These are phyloP conservation scores for Momotus momota DNA, from an alignment of 2,797 vertebrate species.

Conservation along the genomic window DNA sequence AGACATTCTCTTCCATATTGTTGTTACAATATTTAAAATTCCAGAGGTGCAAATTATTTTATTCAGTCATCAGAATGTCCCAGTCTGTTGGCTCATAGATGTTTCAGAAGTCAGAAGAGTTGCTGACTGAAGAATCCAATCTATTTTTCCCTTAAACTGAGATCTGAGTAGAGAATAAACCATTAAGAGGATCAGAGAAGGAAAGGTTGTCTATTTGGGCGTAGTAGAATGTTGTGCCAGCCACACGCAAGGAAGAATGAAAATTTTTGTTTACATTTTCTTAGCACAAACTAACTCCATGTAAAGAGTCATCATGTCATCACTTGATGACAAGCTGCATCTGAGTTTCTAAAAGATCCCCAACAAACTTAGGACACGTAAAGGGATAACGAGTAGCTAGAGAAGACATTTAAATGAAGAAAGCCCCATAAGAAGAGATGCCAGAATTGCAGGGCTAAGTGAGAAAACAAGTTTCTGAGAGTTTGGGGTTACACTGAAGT, in stretches of 20 bases:
- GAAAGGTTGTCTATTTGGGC: background rate
- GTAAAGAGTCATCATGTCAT: background rate
- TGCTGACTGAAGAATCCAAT: background rate
- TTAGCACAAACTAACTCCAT: background rate
- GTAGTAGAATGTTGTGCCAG: background rate
- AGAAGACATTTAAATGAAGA: background rate
- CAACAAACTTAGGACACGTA: background rate
- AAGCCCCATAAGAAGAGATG: rapidly evolving
- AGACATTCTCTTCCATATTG: background rate
- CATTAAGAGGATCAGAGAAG: background rate
- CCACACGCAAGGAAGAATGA: background rate
- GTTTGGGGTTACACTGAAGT: background rate
- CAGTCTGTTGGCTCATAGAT: background rate
- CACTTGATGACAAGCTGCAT: background rate
- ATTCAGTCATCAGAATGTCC: background rate
- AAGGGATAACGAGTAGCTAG: background rate
- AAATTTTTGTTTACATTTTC: background rate
- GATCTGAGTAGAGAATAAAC: background rate
- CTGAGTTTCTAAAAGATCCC: background rate
- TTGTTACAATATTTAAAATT: background rate
- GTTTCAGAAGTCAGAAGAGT: background rate
- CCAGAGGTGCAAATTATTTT: background rate
- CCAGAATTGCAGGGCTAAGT: background rate
- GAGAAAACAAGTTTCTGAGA: background rate
- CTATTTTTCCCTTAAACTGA: background rate